A percentile compares a stretch with the other conserved stretches of the same genome.
Conservation (phyloP, 1,140 invertebrate species). For the honey bee (Apis mellifera) region Amel_HAv3.1 CM009933.2:3205501-3206000, state of each 20-base stretch:
- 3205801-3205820: background rate
- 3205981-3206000: background rate
- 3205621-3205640: background rate
- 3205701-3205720: background rate
- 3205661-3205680: too few relatives aligned
- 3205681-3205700: too few relatives aligned
- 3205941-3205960: background rate
- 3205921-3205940: background rate
- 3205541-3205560: background rate
- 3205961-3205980: too few relatives aligned
- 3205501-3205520: too few relatives aligned
- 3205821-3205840: background rate
- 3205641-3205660: background rate
- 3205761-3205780: background rate
- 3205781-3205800: too few relatives aligned
- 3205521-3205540: background rate
- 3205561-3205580: background rate
- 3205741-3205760: background rate
- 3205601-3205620: background rate
- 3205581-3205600: background rate
- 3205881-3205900: background rate
- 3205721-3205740: background rate
- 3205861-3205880: conserved; percentile 1
- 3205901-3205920: background rate
- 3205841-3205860: background rate